Evolutionary conservation across 1,140 invertebrate genomes (phyloP).

Genomic region (Tetramorium simillimum): DNA sequence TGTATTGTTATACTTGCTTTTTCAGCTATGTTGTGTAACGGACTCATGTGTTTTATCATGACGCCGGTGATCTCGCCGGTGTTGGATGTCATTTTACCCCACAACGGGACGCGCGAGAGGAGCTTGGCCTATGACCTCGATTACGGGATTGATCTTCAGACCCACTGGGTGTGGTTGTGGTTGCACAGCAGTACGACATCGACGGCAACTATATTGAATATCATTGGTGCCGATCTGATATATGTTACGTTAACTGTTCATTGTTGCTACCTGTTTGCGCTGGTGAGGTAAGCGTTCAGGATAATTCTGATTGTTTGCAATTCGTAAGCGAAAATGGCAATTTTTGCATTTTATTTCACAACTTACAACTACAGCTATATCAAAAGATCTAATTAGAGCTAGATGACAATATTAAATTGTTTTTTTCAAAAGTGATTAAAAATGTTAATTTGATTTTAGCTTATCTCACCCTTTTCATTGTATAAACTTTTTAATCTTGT

Average conservation of each 20-base stretch:
- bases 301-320: neutral
- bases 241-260: neutral
- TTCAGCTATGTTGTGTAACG: slow-evolving; percentile 15
- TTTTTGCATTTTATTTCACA: neutral
- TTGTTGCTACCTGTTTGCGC: neutral
- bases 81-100: neutral
- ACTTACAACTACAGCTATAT: neutral
- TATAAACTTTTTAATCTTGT: no score
- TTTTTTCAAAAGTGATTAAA: no score
- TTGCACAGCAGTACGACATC: neutral
- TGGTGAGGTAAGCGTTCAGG: neutral
- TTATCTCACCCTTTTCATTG: no score
- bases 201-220: neutral
- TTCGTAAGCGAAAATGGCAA: neutral
- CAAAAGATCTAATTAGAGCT: neutral
- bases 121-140: neutral
- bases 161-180: slow-evolving; percentile 2
- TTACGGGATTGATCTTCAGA: neutral
- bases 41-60: neutral
- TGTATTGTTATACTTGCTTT: neutral
- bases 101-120: neutral
- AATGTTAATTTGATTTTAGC: no score
- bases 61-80: neutral
- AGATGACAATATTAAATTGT: neutral
- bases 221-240: neutral